Base-by-base conservation (phyloP, 1,140 invertebrate genomes). In the Drepana arcuata region DNA sequence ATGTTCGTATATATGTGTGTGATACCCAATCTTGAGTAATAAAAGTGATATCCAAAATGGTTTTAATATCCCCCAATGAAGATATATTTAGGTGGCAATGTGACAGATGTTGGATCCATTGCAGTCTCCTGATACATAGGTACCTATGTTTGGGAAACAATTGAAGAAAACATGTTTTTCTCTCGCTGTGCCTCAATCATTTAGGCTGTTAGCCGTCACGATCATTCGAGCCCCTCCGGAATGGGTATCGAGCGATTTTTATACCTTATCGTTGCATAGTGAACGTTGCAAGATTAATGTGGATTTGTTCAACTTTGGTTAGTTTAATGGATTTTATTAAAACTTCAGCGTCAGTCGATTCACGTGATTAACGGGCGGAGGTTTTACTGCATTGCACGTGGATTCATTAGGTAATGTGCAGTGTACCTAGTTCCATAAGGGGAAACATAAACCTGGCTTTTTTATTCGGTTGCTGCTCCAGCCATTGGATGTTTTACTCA, bases 181-280 rank as follows among this genome's bases (percentile, higher is more conserved):
- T n/a, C 29, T 16, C 29, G 10, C 14, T 31, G 14, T 31, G 14
- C 10, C 7, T 9, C 4, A 2, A 31, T 16, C 29, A 21, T 28
- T 28, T 11, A 38, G 11, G 7, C 27, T 30, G 6, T 11, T 46
- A 34, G 23, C 15, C 36, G 11, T 5, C 24, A 21, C 48, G 50
- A 40, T 58, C 43, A 53, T 55, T 47, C 34, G 34, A 43, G 15
- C 38, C 25, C 21, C 24, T 21, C 23, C 18, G 39, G 43, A 47
- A 53, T 49, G 31, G 43, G 11, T 14, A 47, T 52, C 30, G 25
- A 41, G 24, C 41, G 38, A 39, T 58, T 53, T 58, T 53, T 45
- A 41, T n/a, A n/a, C n/a, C n/a, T n/a, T n/a, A n/a, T n/a, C n/a
- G n/a, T n/a, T n/a, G n/a, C n/a, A n/a, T n/a, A n/a, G n/a, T n/a